phyloP scores from a whole-genome alignment of 2,888 invertebrate genomes.

The Aspidapion aeneum region DNA sequence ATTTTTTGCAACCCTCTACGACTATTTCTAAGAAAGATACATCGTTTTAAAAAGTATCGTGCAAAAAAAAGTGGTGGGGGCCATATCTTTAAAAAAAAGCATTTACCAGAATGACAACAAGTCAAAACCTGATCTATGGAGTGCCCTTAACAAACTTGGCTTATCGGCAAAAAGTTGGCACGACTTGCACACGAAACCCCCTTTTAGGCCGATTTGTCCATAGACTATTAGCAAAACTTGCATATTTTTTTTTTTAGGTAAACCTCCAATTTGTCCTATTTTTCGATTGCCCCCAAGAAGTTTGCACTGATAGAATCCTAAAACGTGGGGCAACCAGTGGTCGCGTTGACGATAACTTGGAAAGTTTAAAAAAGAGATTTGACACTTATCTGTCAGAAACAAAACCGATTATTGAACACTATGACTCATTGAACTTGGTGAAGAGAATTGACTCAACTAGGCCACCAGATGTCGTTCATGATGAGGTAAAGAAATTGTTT shows the following conservation, averaged over 20 bases:
- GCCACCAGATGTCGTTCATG: constrained; percentile 60
- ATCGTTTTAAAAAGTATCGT: no score
- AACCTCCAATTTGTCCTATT: constrained; percentile 85
- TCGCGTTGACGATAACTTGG: constrained; percentile 90
- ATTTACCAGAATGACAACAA: no score
- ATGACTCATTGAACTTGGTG: constrained; percentile 67
- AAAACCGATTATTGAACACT: constrained; percentile 85
- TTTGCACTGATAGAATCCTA: constrained; percentile 84
- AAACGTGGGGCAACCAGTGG: constrained; percentile 89
- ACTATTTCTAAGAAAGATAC: no score
- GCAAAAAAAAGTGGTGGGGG: no score
- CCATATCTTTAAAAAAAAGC: no score
- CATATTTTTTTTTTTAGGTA: background rate
- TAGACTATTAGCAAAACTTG: no score
- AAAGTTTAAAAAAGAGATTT: constrained; percentile 83
- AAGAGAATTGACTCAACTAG: constrained; percentile 70
- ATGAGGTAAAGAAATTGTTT: constrained; percentile 42
- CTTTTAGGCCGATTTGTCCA: no score
- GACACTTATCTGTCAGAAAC: constrained; percentile 83
- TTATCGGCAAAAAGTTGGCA: no score
- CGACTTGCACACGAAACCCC: no score
- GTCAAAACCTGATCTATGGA: no score
- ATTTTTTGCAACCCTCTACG: no score
- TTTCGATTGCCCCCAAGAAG: constrained; percentile 74
- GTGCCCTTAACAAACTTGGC: no score